Base-by-base conservation (phyloP, 2,113 vertebrate genomes). In the Megalops atlanticus region DNA sequence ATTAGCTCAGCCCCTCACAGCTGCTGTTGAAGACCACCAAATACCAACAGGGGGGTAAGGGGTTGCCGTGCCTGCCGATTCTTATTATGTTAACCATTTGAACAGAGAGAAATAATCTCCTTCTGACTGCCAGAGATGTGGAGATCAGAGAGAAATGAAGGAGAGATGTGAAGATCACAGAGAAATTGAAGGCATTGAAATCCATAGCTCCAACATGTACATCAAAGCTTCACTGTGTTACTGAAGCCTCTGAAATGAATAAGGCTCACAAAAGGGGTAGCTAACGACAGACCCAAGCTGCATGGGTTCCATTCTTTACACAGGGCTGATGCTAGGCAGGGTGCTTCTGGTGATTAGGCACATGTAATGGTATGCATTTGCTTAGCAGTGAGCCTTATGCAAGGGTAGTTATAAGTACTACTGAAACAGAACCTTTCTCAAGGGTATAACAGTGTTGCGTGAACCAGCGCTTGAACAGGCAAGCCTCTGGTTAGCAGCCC, bases 1-100 rank as follows among this genome's bases (percentile, higher is more conserved):
- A 24, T 74, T 36, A n/a, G 14, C n/a, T 41, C 40, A 21, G 7
- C 41, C 41, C 74, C 41, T 16, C 49, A 4, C 11, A 31, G 74
- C n/a, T 2, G 27, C 78, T 49, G 64, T 33, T 79, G 78, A 72
- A 47, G 41, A 81, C 45, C 64, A 71, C 15, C 74, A 77, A 77
- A 81, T 77, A 58, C 43, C 41, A 77, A 21, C 35, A 14, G 5
- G 35, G 38, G 74, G 64, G 58, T 69, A 52, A 41, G 33, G 68
- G 41, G 33, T n/a, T 35, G 35, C 14, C 41, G 11, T 15, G 33
- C 10, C 18, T 40, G 64, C 24, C 74, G 49, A 33, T 69, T 77
- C 54, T 35, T 16, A 81, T 81, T 69, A 81, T 5, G 52, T 7
- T 81, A 41, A 81, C 21, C 12, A 52, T 58, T 14, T 21, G 11